These are phyloP conservation scores for Sylvia borin DNA, from an alignment of 2,797 vertebrate genomes.

Conservation along the genomic window DNA sequence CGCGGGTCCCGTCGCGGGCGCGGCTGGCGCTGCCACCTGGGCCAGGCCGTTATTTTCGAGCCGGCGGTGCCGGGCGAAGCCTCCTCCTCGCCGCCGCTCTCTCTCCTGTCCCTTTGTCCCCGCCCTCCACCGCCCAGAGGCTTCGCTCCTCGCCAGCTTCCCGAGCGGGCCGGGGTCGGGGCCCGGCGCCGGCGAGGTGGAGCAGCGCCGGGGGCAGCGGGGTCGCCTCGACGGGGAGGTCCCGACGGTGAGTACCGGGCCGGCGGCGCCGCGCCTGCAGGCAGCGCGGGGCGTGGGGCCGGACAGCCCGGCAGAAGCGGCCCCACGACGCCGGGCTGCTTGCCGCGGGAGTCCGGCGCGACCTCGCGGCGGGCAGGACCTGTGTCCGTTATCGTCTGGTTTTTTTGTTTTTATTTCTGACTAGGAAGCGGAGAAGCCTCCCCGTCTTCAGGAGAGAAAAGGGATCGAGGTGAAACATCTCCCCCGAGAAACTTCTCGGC, in stretches of 20 bases:
- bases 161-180: neutral
- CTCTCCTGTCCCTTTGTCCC: slow-evolving; percentile 1
- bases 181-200: neutral
- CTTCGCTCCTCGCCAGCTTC: neutral
- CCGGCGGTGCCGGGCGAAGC: neutral
- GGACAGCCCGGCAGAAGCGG: no score
- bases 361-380: neutral
- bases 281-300: neutral
- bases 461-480: neutral
- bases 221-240: neutral
- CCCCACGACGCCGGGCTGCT: neutral
- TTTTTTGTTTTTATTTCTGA: neutral
- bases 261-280: neutral
- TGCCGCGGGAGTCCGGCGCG: no score
- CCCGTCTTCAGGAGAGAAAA: neutral
- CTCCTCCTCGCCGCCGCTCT: neutral
- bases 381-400: neutral
- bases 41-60: neutral
- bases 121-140: neutral
- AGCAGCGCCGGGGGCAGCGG: neutral
- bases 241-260: slow-evolving; percentile 15
- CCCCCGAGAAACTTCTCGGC: neutral
- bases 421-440: neutral
- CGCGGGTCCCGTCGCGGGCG: neutral
- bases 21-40: neutral